Base-by-base conservation (phyloP, 2,113 vertebrate species). In the Blennius ocellaris region DNA sequence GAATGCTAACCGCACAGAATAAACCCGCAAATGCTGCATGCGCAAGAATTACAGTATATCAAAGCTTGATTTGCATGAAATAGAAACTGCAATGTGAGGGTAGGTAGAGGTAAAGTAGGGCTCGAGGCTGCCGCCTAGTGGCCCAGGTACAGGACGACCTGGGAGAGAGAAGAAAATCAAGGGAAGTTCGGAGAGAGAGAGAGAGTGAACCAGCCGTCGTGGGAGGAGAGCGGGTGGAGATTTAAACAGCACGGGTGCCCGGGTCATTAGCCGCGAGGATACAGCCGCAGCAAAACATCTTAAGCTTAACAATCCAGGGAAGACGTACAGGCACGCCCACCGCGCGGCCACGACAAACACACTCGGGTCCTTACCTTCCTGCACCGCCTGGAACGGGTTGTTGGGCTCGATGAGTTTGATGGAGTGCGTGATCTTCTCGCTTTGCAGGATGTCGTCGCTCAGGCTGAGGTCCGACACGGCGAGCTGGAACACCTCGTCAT, bases 371-470 rank as follows among this genome's bases (percentile, higher is more conserved):
- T 94, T 95, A 98, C 97, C 97, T 96, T 99, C 97, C 86, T 99
- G 97, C 53, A 99, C 97, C 0, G 97, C 97, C 94, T 98, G 97
- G 91, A 99, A 99, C 0, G 97, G 97, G 87, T 98, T 98, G 93
- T 98, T 97, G 84, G 96, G 94, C 89, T 98, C 96, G 62, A 99
- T 97, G 86, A 97, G 94, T 87, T 99, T 99, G 90, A 99, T 97
- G 63, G 97, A 98, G 90, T 98, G 97, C 5, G 97, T 98, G 94
- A 99, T 99, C 91, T 98, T 99, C 91, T 99, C 97, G 59, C 97
- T 99, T 92, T 99, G 97, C 87, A 98, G 91, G 69, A 98, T 94
- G 91, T 99, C 97, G 86, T 98, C 97, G 21, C 97, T 99, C 92
- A 98, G 95, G 71, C 97, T 97, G 84, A 99, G 95, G 92, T 99